Evolutionary conservation across 2,888 invertebrate species (phyloP), one percentile per base, ranked within the genome.

Genomic region (Nowickia ferox): DNA sequence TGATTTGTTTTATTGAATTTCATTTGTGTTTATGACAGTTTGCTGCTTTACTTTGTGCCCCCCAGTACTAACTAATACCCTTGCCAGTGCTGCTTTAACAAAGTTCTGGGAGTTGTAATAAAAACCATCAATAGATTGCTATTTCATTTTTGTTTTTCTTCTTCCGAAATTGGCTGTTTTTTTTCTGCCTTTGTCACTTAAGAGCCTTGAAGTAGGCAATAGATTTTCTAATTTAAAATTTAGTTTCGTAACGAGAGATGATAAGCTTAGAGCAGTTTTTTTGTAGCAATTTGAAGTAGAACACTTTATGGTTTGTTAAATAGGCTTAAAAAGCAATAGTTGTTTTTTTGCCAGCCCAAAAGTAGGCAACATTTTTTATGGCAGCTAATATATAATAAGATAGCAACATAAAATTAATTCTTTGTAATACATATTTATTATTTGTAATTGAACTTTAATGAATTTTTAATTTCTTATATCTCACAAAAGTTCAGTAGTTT

Each of bases 11-110:
- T 65, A 65, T 48, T 22, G 38, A 59, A 51, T 42, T 75, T 75
- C 46, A 42, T 55, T 61, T 75, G 40, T 80, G 81, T 61, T 68
- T 68, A 68, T 75, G 74, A 75, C 74, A 75, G 66, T 53, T 75
- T 59, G 42, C 19, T 53, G 22, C 44, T 51, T 46, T 17, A 2
- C 30, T 63, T 65, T 40, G 1, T 46, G 2, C 48, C 9, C 15
- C 9, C 22, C 4, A 4, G 2, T 6, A 30, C 5, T 6, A 30
- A 30, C 30, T 30, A 1, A 5, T 30, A 0, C 30, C 30, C 30
- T 30, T 30, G 30, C n/a, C 30, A n/a, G n/a, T 22, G 9, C 2
- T 19, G 4, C n/a, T 13, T 51, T 15, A 15, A 13, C 15, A 15
- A 44, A 15, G 10, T 15, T 17, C 6, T 22, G 9, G 10, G 15